These are phyloP conservation scores for Alviniconcha strummeri DNA, from an alignment of 2,888 invertebrate genomes.

Conservation along the genomic window DNA sequence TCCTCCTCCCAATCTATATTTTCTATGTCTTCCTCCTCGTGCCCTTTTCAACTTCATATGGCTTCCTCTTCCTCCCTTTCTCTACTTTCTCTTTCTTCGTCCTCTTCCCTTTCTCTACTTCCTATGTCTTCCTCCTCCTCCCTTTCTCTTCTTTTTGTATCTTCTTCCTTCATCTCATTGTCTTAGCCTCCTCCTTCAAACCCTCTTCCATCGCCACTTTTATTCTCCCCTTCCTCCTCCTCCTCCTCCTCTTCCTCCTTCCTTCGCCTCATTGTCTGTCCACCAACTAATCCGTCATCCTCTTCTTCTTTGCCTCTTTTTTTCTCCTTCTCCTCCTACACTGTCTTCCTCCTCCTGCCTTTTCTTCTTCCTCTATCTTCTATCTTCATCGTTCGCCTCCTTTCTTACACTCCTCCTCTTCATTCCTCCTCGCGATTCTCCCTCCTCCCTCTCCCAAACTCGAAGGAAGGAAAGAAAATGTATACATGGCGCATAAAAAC, in stretches of 20 bases:
- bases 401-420: too few species aligned
- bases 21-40: neutral
- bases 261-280: neutral
- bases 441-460: too few species aligned
- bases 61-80: neutral
- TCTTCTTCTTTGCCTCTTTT: too few species aligned
- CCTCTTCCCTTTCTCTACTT: neutral
- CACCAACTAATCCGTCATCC: too few species aligned
- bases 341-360: too few species aligned
- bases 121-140: neutral
- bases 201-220: neutral
- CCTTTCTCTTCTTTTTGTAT: neutral
- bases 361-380: too few species aligned
- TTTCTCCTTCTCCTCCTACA: too few species aligned
- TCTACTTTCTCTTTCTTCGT: neutral
- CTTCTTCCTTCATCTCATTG: neutral
- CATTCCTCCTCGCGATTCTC: too few species aligned
- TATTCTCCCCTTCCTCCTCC: neutral
- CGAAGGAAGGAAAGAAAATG: too few species aligned
- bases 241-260: neutral
- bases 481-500: too few species aligned
- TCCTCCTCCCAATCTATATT: neutral
- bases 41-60: too few species aligned
- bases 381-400: too few species aligned
- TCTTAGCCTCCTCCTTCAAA: neutral